Conservation (phyloP, 2,113 vertebrate species). For the Saiga tatarica region DNA sequence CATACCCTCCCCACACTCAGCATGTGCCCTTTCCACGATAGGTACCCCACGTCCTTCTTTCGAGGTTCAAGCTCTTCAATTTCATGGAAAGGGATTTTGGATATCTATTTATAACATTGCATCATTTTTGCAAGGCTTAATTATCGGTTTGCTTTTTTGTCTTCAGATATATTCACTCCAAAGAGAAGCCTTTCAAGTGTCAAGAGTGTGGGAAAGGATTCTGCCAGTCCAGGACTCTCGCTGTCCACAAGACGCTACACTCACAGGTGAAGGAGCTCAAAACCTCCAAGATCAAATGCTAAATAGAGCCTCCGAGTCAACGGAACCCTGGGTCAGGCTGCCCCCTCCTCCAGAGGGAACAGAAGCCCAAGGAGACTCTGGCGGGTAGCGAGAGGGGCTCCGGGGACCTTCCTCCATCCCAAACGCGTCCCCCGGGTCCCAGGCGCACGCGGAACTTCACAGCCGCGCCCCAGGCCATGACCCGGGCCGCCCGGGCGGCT, state of each 20-base stretch:
- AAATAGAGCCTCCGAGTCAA: slow-evolving; percentile 56
- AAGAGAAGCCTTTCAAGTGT: slow-evolving; percentile 99
- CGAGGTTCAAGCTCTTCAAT: background rate
- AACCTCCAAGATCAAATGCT: slow-evolving; percentile 95
- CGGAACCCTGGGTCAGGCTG: slow-evolving; percentile 61
- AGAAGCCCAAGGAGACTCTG: background rate
- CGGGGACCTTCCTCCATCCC: slow-evolving; percentile 45
- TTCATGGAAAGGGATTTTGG: background rate
- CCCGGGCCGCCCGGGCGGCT: slow-evolving; percentile 58
- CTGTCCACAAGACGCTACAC: slow-evolving; percentile 99
- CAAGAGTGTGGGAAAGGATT: slow-evolving; percentile 99
- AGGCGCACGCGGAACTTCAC: slow-evolving; percentile 57
- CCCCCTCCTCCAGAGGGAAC: slow-evolving; percentile 35
- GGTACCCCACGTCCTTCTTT: background rate
- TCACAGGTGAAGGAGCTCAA: slow-evolving; percentile 99
- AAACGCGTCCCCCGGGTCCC: slow-evolving; percentile 44
- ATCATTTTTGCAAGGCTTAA: background rate
- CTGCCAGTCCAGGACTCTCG: slow-evolving; percentile 99
- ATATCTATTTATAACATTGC: background rate
- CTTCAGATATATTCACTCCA: slow-evolving; percentile 98
- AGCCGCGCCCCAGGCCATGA: slow-evolving; percentile 40
- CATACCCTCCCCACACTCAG: background rate
- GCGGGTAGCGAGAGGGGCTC: slow-evolving; percentile 69
- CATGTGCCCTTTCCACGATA: fast-evolving
- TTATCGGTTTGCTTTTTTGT: slow-evolving; percentile 48